Conservation (phyloP, 2,113 vertebrate species). For the Pandion haliaetus region DNA sequence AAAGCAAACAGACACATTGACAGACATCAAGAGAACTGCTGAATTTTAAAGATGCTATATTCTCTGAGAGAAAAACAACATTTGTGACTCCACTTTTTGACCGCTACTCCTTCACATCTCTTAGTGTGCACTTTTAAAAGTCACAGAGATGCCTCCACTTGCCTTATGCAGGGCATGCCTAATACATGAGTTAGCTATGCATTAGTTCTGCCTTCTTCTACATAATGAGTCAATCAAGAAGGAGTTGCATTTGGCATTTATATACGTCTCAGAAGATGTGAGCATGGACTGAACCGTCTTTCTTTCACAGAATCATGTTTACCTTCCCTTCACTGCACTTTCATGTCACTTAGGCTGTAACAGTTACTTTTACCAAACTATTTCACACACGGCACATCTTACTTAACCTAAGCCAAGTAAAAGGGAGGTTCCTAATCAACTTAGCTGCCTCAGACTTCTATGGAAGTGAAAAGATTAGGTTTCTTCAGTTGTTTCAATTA, state of each 20-base stretch:
- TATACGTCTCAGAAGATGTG: background rate
- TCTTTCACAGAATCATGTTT: background rate
- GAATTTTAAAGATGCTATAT: conserved; percentile 28
- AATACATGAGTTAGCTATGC: background rate
- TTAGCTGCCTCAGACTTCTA: background rate
- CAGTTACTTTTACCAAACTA: background rate
- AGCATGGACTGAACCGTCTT: background rate
- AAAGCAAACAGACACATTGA: conserved; percentile 25
- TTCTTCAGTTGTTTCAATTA: background rate
- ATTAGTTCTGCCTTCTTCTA: conserved; percentile 10
- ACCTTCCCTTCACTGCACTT: background rate
- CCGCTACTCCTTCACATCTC: background rate
- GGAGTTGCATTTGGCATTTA: background rate
- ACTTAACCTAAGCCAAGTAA: background rate
- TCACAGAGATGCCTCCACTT: background rate
- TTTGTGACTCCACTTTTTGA: background rate
- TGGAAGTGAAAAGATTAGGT: background rate
- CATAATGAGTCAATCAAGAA: conserved; percentile 16
- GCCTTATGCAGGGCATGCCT: background rate
- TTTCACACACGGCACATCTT: background rate
- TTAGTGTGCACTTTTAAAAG: background rate
- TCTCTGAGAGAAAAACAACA: background rate
- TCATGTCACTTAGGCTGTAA: background rate
- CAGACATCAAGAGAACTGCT: conserved; percentile 2
- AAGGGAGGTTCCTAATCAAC: background rate